Evolutionary conservation across 2,888 invertebrate species (phyloP), one percentile per base, ranked within the genome.

Genomic region (Aporophyla nigra): DNA sequence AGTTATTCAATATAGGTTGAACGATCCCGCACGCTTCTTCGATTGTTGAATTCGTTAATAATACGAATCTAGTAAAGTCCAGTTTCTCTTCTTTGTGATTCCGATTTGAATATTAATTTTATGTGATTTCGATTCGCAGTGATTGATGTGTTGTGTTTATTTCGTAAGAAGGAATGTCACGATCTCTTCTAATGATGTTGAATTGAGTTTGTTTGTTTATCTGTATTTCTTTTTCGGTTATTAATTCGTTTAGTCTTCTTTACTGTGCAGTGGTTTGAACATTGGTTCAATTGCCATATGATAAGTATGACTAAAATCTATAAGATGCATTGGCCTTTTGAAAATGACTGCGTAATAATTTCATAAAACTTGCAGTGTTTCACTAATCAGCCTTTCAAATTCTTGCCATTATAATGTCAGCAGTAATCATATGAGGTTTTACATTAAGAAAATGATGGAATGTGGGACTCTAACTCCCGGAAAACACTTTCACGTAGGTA

Each of bases 61-160:
- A 81, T 84, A 72, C 46, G 49, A 66, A 51, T 66, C 63, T 40
- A 68, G 49, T 75, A 40, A 56, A 14, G 61, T 75, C 56, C 49
- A 74, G 78, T 81, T 73, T 84, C 75, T 69, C 84, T 75, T 78
- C 78, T 78, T 84, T 82, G 81, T 84, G 73, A 78, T 72, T 71
- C 62, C 19, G 24, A 69, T 71, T 71, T 71, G n/a, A 68, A 68
- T 78, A 73, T 72, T 70, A 66, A 74, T 76, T 74, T 65, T 83
- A 62, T 70, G 43, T 69, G 66, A 21, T 54, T 56, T 72, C 49
- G 59, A 46, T 59, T 76, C 63, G 67, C 12, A 51, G 6, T 80
- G 56, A 76, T 73, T 80, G 61, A 74, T 78, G 27, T 59, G 12
- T 70, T 71, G 51, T 69, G 27, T 71, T 79, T 27, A 72, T 80